Evolutionary conservation across 2,888 invertebrate species (phyloP).

Genomic region (Bombylius discolor): DNA sequence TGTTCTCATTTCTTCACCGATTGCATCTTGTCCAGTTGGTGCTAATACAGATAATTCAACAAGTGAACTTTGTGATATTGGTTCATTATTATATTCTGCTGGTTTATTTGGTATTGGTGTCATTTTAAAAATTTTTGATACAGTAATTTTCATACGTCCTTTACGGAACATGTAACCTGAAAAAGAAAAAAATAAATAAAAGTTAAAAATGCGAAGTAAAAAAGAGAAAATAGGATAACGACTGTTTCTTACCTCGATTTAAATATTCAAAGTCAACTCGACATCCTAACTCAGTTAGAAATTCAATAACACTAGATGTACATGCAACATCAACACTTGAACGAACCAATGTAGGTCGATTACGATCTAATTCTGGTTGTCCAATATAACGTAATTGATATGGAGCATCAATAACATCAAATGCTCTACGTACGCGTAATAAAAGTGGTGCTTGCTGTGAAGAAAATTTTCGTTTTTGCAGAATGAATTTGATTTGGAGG

Average conservation of each 20-base stretch:
- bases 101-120: slow-evolving; percentile 58
- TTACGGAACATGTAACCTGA: slow-evolving; percentile 77
- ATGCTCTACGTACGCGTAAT: slow-evolving; percentile 71
- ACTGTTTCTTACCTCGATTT: slow-evolving; percentile 50
- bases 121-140: slow-evolving; percentile 86
- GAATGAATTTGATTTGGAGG: no score
- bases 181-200: background rate
- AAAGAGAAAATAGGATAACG: background rate
- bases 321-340: slow-evolving; percentile 89
- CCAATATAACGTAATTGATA: slow-evolving; percentile 88
- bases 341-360: slow-evolving; percentile 75
- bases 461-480: background rate
- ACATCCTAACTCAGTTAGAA: slow-evolving; percentile 83
- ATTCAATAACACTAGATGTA: slow-evolving; percentile 78
- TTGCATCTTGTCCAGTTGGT: slow-evolving; percentile 83
- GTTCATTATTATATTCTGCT: slow-evolving; percentile 54
- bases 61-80: slow-evolving; percentile 82
- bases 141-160: slow-evolving; percentile 93
- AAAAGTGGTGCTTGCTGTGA: slow-evolving; percentile 46
- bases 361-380: slow-evolving; percentile 79
- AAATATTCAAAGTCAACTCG: slow-evolving; percentile 88
- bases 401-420: slow-evolving; percentile 48
- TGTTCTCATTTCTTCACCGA: slow-evolving; percentile 89
- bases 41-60: slow-evolving; percentile 84
- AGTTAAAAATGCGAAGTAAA: slow-evolving; percentile 2